A percentile compares a stretch with the other conserved stretches of the same genome.
Evolutionary conservation across 2,113 vertebrate species (phyloP).

Genomic region (Pseudolaguvia tuberculata): DNA sequence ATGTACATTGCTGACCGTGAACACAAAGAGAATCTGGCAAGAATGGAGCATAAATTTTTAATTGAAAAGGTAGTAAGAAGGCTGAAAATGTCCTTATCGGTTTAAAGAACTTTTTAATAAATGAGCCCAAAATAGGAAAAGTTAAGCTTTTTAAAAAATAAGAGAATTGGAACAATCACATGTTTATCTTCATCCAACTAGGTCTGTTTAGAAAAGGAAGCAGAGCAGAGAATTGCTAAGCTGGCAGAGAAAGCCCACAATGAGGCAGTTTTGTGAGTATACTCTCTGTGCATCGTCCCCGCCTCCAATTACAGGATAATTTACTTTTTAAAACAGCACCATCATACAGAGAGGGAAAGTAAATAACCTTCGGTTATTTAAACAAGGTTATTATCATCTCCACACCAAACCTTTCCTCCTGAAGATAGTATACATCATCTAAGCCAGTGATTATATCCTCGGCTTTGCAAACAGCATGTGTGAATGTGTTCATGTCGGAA

Average conservation of each 20-base stretch:
- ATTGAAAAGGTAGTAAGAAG: slow-evolving; percentile 74
- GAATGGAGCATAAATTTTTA: slow-evolving; percentile 73
- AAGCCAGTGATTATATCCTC: slow-evolving; percentile 64
- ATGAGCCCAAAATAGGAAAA: not conserved
- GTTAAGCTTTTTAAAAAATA: not conserved
- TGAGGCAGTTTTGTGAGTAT: slow-evolving; percentile 78
- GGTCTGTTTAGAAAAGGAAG: slow-evolving; percentile 74
- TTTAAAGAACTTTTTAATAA: slow-evolving; percentile 7
- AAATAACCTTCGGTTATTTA: slow-evolving; percentile 50
- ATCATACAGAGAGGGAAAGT: slow-evolving; percentile 54
- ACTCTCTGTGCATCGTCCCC: slow-evolving; percentile 35
- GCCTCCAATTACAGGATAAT: slow-evolving; percentile 51
- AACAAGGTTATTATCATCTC: slow-evolving; percentile 60
- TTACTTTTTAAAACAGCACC: slow-evolving; percentile 56
- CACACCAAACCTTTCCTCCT: slow-evolving; percentile 51
- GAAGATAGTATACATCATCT: slow-evolving; percentile 55
- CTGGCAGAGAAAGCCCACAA: slow-evolving; percentile 72
- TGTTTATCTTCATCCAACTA: slow-evolving; percentile 51
- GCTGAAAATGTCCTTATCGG: not conserved
- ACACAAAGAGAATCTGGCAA: slow-evolving; percentile 71
- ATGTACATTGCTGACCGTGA: slow-evolving; percentile 66
- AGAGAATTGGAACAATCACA: slow-evolving; percentile 17
- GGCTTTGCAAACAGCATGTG: slow-evolving; percentile 38
- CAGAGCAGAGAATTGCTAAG: slow-evolving; percentile 70
- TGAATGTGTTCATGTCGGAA: slow-evolving; percentile 33